Evolutionary conservation across 2,113 vertebrate species (phyloP), one percentile per base, ranked within the genome.

Genomic region (Kryptolebias marmoratus): DNA sequence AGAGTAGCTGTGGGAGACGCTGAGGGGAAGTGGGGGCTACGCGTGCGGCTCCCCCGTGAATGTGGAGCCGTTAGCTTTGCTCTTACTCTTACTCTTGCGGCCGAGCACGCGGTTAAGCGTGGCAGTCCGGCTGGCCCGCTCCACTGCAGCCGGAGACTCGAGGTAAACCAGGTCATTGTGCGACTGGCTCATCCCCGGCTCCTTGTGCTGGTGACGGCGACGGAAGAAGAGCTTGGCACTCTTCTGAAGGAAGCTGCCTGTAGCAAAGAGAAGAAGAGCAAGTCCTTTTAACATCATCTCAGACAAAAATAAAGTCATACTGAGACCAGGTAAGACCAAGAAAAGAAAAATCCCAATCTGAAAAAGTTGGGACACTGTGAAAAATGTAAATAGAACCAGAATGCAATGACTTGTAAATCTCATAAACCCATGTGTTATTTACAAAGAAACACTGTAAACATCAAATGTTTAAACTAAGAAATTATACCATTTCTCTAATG

Each of bases 141-240:
- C 95, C 75, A 94, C 94, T 0, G 90, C 45, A 15, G 90, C 58
- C 0, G 95, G 93, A 71, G 95, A 95, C 88, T 98, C 95, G 81
- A 99, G 89, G 93, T 96, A 97, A 61, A 96, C 94, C 53, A 99
- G 95, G 91, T 98, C 97, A 0, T 97, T 98, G 91, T 99, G 97
- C 0, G 98, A 99, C 81, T 98, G 97, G 92, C 97, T 99, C 96
- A 99, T 95, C 13, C 96, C 95, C 0, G 96, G 97, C 31, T 97
- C 96, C 84, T 98, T 98, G 87, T 96, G 95, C 79, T 96, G 97
- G 71, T 97, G 96, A 8, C 96, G 91, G 54, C 96, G 94, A 3
- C 95, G 94, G 93, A 99, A 98, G 90, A 99, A 98, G 32, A 99
- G 92, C 92, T 95, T 98, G 0, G 97, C 96, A 0, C 97, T 93